These are phyloP conservation scores for Psittacus erithacus DNA, from an alignment of 2,113 vertebrate genomes.

Conservation along the genomic window DNA sequence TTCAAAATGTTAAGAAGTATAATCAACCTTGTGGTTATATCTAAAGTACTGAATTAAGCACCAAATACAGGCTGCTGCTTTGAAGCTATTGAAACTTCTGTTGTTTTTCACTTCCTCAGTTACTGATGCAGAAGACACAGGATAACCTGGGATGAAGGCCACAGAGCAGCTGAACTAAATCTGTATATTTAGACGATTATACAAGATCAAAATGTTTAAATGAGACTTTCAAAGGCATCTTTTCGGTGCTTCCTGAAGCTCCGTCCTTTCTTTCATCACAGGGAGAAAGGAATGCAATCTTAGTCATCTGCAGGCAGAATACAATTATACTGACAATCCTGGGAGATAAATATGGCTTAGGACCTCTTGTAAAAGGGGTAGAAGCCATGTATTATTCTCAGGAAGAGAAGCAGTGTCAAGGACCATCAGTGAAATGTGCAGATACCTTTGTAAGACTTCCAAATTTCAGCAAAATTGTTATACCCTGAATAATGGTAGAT, in stretches of 20 bases:
- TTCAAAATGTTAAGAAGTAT: neutral
- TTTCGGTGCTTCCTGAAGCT: neutral
- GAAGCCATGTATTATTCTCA: neutral
- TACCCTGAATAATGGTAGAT: slow-evolving; percentile 51
- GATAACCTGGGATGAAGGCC: neutral
- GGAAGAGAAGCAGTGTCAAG: slow-evolving; percentile 23
- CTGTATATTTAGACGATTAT: neutral
- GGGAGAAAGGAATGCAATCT: neutral
- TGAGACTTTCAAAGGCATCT: neutral
- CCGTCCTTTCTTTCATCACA: neutral
- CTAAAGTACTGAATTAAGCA: neutral
- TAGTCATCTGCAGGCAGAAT: neutral
- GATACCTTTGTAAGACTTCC: slow-evolving; percentile 54
- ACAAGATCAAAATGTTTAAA: neutral
- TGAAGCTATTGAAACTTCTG: neutral
- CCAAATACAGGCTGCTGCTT: neutral
- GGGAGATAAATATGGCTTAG: neutral
- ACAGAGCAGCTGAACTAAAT: neutral
- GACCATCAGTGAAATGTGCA: slow-evolving; percentile 34
- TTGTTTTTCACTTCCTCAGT: neutral
- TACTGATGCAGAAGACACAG: neutral
- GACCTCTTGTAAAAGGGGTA: neutral
- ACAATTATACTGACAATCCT: neutral
- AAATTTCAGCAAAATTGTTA: slow-evolving; percentile 63
- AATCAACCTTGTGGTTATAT: neutral